phyloP scores from a whole-genome alignment of 2,888 invertebrate genomes.

The Poecilobothrus nobilitatus region DNA sequence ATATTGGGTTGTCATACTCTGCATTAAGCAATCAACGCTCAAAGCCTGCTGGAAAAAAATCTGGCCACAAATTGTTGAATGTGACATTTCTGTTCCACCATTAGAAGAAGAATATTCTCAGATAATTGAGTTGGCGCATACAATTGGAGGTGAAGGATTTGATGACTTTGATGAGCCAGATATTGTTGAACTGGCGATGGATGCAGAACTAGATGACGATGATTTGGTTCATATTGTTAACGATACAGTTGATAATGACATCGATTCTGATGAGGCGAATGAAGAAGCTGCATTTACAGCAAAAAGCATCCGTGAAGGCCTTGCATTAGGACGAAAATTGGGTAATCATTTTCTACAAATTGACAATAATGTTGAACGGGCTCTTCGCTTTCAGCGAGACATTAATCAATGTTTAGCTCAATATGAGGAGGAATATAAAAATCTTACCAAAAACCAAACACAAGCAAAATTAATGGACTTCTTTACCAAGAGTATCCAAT shows the following conservation, averaged over 20 bases:
- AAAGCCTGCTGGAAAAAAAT: constrained; percentile 28
- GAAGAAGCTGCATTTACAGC: constrained; percentile 22
- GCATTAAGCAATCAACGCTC: constrained; percentile 23
- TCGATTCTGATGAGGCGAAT: constrained; percentile 23
- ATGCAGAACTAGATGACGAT: constrained; percentile 21
- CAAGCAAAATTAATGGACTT: constrained; percentile 16
- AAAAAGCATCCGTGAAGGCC: constrained; percentile 22
- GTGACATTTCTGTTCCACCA: constrained; percentile 11
- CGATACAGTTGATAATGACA: constrained; percentile 16
- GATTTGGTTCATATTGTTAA: constrained; percentile 19
- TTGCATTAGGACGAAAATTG: constrained; percentile 15
- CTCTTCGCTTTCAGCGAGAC: constrained; percentile 16
- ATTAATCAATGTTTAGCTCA: constrained; percentile 16
- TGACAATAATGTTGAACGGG: constrained; percentile 17
- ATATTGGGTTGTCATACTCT: constrained; percentile 19
- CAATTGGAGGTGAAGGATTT: constrained; percentile 23
- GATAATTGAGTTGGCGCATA: constrained; percentile 19
- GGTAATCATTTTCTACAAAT: constrained; percentile 17
- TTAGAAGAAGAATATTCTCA: constrained; percentile 14
- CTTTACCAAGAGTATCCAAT: constrained; percentile 7
- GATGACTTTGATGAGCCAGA: constrained; percentile 20
- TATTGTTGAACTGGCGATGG: constrained; percentile 17
- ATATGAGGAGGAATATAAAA: constrained; percentile 18
- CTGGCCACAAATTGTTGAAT: constrained; percentile 24
- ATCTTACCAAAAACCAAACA: constrained; percentile 14